These are phyloP conservation scores for Dreissena rostriformis DNA, from an alignment of 1,140 invertebrate genomes.

Conservation along the genomic window DNA sequence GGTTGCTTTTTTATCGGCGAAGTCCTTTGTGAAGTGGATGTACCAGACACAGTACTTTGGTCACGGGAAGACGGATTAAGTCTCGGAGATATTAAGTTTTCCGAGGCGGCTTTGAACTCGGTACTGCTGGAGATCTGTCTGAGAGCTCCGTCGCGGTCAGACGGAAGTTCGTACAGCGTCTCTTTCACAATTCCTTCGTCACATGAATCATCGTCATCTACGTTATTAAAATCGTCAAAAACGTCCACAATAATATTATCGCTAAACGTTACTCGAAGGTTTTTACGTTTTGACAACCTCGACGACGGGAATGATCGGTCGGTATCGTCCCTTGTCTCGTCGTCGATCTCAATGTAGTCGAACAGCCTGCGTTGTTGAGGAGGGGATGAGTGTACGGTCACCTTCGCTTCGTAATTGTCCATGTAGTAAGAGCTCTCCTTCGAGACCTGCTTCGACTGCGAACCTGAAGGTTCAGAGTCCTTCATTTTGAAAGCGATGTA, in stretches of 20 bases:
- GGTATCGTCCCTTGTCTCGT: slow-evolving; percentile 25
- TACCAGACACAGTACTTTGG: background rate
- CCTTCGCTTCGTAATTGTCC: slow-evolving; percentile 48
- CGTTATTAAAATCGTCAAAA: slow-evolving; percentile 20
- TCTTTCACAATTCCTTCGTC: slow-evolving; percentile 11
- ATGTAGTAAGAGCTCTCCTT: slow-evolving; percentile 49
- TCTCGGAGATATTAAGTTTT: slow-evolving; percentile 29
- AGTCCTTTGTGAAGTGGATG: background rate
- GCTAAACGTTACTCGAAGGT: slow-evolving; percentile 49
- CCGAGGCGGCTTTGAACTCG: slow-evolving; percentile 22
- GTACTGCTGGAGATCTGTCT: slow-evolving; percentile 35
- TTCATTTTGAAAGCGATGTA: no score
- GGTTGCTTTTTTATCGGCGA: background rate
- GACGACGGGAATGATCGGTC: slow-evolving; percentile 9
- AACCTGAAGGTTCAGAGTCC: no score
- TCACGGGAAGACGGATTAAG: background rate
- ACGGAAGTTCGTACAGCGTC: slow-evolving; percentile 34
- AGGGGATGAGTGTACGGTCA: slow-evolving; percentile 50
- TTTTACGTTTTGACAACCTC: slow-evolving; percentile 40
- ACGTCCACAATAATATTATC: slow-evolving; percentile 52
- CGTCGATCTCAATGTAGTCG: slow-evolving; percentile 53
- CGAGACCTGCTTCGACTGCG: background rate
- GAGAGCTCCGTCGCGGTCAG: slow-evolving; percentile 8
- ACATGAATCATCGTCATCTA: background rate
- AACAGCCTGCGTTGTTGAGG: slow-evolving; percentile 24